Evolutionary conservation across 2,888 invertebrate species (phyloP).

Genomic region (Protophormia terraenovae): DNA sequence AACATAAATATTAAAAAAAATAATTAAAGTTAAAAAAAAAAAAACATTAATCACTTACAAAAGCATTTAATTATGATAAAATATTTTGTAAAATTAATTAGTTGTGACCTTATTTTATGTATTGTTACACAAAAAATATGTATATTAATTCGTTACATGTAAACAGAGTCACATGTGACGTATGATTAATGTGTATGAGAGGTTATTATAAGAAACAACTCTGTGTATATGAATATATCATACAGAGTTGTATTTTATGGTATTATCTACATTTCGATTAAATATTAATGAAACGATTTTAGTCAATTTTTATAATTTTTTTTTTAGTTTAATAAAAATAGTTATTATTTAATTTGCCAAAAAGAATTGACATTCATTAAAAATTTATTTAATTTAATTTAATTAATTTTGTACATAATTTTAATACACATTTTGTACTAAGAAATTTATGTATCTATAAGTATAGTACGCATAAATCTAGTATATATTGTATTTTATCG

Average conservation of each 20-base stretch:
- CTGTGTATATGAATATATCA: not conserved
- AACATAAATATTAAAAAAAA: not conserved
- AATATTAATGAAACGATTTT: too few relatives aligned
- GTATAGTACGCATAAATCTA: not conserved
- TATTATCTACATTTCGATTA: too few relatives aligned
- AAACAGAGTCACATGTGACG: constrained; percentile 3
- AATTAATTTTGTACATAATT: not conserved
- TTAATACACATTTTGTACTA: not conserved
- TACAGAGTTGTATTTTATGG: not conserved
- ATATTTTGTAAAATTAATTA: not conserved
- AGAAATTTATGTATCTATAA: not conserved
- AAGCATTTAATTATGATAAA: not conserved
- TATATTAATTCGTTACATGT: too few relatives aligned
- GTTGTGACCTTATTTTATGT: not conserved
- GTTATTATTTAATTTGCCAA: too few relatives aligned
- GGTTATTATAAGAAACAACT: not conserved
- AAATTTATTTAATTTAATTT: too few relatives aligned
- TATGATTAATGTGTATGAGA: constrained; percentile 36
- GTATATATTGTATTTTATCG: not conserved
- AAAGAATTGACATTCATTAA: too few relatives aligned
- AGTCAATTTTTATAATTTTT: too few relatives aligned
- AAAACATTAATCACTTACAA: not conserved
- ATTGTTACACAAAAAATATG: not conserved
- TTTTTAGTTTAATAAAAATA: too few relatives aligned
- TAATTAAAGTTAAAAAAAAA: not conserved